A percentile compares a stretch with the other conserved stretches of the same genome.
phyloP scores from a whole-genome alignment of 2,797 vertebrate genomes.

The Sarcoramphus papa region DNA sequence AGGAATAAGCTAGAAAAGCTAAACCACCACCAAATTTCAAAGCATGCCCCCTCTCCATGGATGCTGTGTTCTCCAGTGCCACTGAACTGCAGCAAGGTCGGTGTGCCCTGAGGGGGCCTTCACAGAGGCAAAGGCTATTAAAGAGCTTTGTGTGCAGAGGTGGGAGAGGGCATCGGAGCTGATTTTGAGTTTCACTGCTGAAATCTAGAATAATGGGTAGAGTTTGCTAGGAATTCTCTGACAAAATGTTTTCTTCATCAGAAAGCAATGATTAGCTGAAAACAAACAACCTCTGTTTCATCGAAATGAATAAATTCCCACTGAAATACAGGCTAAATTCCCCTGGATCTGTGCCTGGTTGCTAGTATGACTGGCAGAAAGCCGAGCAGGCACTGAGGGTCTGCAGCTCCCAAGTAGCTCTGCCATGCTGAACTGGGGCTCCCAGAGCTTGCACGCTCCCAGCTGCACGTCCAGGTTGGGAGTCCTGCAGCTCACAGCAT shows the following conservation, averaged over 20 bases:
- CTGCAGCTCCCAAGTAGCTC: not conserved
- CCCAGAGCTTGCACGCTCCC: not conserved
- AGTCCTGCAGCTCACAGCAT: not conserved
- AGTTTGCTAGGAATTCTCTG: not conserved
- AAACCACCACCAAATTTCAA: not conserved
- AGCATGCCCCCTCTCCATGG: not conserved
- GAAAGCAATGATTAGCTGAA: not conserved
- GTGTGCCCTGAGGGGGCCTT: not conserved
- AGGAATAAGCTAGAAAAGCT: not conserved
- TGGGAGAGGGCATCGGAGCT: not conserved
- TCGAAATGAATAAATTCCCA: not conserved
- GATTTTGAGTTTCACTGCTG: not conserved
- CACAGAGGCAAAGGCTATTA: not conserved
- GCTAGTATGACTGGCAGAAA: not conserved
- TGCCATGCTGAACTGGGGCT: not conserved
- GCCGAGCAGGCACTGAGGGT: not conserved
- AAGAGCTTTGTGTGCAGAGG: not conserved
- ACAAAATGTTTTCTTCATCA: not conserved
- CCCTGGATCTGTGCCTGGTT: not conserved
- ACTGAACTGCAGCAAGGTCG: not conserved
- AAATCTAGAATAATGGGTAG: not conserved
- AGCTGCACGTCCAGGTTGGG: not conserved
- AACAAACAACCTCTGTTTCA: slow-evolving; percentile 10
- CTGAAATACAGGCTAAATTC: not conserved
- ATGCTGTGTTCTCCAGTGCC: not conserved